Evolutionary conservation across 2,888 invertebrate species (phyloP).

Genomic region (Steinernema scapterisci): DNA sequence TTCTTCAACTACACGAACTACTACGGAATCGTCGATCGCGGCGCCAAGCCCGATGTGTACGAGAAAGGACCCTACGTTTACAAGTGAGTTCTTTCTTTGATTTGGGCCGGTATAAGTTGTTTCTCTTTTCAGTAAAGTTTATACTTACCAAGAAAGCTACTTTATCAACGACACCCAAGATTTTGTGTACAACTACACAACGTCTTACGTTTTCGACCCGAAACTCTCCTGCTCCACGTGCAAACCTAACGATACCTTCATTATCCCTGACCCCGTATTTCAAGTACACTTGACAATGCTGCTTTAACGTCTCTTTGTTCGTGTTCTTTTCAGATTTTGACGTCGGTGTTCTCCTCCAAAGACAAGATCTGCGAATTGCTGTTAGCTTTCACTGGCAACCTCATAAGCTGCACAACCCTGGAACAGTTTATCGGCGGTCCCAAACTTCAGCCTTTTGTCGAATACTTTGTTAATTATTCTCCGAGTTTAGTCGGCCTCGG

Average conservation of each 20-base stretch:
- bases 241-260: slow-evolving; percentile 50
- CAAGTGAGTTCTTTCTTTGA: slow-evolving; percentile 48
- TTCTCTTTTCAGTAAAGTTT: neutral
- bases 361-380: neutral
- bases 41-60: slow-evolving; percentile 50
- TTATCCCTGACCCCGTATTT: slow-evolving; percentile 53
- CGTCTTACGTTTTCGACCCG: slow-evolving; percentile 48
- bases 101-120: neutral
- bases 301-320: too few species aligned
- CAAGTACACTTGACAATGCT: neutral
- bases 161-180: neutral
- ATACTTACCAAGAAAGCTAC: neutral
- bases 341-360: neutral
- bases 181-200: slow-evolving; percentile 24
- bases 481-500: neutral
- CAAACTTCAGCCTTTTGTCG: too few species aligned
- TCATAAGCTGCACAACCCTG: too few species aligned
- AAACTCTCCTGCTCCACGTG: slow-evolving; percentile 49
- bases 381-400: too few species aligned
- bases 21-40: slow-evolving; percentile 53
- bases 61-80: slow-evolving; percentile 57
- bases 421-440: too few species aligned
- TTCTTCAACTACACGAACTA: slow-evolving; percentile 54
- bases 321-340: neutral
- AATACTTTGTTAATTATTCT: too few species aligned